Conservation (phyloP, 1,140 invertebrate species). For the Homalodisca vitripennis region DNA sequence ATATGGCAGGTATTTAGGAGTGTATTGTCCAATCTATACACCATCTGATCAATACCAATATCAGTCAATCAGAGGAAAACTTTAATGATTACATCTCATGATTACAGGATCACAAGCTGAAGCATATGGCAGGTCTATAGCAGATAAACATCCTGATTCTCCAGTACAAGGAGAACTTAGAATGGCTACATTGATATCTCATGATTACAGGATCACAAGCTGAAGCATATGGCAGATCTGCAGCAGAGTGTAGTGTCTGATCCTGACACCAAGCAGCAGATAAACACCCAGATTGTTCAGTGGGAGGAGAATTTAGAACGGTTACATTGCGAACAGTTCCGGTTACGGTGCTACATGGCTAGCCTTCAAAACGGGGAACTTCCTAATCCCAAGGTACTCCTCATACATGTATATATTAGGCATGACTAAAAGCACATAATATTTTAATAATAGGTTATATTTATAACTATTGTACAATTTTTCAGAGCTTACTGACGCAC, state of each 20-base stretch:
- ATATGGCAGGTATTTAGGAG: too few relatives aligned
- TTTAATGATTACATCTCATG: too few relatives aligned
- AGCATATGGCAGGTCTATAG: too few relatives aligned
- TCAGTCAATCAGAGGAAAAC: too few relatives aligned
- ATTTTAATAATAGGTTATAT: neutral
- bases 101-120: too few relatives aligned
- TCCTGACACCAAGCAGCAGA: conserved; percentile 84
- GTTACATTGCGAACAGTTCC: conserved; percentile 95
- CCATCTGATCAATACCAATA: too few relatives aligned
- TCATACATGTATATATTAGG: too few relatives aligned
- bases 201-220: conserved; percentile 81
- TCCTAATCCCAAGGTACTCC: conserved; percentile 91
- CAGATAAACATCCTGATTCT: too few relatives aligned
- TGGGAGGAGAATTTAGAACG: conserved; percentile 97
- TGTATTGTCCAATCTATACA: too few relatives aligned
- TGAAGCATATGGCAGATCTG: conserved; percentile 97
- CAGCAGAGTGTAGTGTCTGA: conserved; percentile 94
- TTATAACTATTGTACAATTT: neutral
- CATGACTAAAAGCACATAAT: too few relatives aligned
- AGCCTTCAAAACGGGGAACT: conserved; percentile 93
- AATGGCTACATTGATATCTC: too few relatives aligned
- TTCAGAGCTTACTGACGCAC: conserved; percentile 89
- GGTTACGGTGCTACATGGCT: conserved; percentile 94
- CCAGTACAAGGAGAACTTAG: too few relatives aligned
- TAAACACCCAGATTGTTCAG: conserved; percentile 88